These are phyloP conservation scores for Pogonomyrmex californicus DNA, from an alignment of 1,140 invertebrate species.

Conservation along the genomic window DNA sequence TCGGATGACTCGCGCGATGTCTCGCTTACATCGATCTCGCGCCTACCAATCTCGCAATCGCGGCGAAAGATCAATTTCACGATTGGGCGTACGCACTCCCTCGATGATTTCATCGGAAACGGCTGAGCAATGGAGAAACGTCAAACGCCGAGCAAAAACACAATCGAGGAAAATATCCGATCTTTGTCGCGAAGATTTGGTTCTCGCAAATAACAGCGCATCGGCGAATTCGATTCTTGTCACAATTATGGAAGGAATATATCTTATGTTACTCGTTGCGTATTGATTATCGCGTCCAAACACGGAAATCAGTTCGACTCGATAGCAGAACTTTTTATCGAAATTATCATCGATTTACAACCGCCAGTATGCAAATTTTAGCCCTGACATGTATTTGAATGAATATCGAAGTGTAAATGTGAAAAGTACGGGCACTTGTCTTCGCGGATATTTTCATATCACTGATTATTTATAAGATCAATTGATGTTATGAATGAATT, in stretches of 20 bases:
- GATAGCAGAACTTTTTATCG: background rate
- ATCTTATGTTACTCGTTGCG: background rate
- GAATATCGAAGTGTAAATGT: background rate
- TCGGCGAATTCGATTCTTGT: background rate
- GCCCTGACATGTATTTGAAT: background rate
- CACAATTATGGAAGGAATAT: background rate
- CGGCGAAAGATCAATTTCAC: conserved; percentile 79
- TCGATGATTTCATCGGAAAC: conserved; percentile 76
- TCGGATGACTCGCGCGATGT: background rate
- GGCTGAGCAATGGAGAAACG: conserved; percentile 63
- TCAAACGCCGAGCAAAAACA: conserved; percentile 41
- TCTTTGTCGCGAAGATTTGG: background rate
- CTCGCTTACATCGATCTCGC: background rate
- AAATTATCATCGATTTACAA: background rate
- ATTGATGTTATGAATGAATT: background rate
- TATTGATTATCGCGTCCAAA: background rate
- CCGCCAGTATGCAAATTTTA: background rate
- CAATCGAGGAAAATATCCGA: background rate
- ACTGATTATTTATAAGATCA: background rate
- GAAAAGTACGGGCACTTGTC: background rate
- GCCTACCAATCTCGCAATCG: background rate
- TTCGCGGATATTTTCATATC: background rate
- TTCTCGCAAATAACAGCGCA: too few species aligned
- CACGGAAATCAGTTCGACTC: background rate
- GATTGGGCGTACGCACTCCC: conserved; percentile 72